Evolutionary conservation across 2,113 vertebrate genomes (phyloP).

Genomic region (Hemibagrus wyckioides): DNA sequence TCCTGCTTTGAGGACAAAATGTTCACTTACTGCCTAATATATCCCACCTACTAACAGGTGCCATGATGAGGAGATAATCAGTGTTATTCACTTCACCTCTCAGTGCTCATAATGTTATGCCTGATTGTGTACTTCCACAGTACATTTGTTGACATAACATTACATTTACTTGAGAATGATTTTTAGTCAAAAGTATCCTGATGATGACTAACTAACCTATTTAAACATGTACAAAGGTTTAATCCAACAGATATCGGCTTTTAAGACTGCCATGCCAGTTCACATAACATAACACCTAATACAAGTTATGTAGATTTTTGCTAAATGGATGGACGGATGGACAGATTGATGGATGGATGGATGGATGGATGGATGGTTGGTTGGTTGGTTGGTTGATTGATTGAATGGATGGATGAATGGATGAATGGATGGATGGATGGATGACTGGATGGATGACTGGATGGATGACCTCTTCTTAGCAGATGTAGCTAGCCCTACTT

Average conservation of each 20-base stretch:
- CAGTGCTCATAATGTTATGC: too few relatives aligned
- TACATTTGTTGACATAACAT: not conserved
- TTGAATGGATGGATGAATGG: not conserved
- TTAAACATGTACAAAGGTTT: not conserved
- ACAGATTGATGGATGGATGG: not conserved
- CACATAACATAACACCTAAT: not conserved
- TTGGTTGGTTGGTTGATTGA: too few relatives aligned
- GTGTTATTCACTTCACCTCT: too few relatives aligned
- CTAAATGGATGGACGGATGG: not conserved
- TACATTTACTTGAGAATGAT: not conserved
- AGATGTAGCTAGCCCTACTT: not conserved
- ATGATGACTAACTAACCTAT: not conserved
- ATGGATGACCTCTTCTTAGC: not conserved
- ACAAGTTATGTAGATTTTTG: not conserved
- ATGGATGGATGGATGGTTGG: not conserved
- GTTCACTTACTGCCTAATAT: too few relatives aligned
- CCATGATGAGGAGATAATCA: too few relatives aligned
- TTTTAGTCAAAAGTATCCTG: not conserved
- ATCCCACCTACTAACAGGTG: too few relatives aligned
- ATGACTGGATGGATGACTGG: too few relatives aligned
- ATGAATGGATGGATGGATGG: too few relatives aligned
- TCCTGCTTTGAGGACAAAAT: too few relatives aligned
- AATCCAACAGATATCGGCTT: not conserved
- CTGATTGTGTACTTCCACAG: not conserved
- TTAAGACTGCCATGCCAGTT: not conserved